A percentile compares a stretch with the other conserved stretches of the same genome.
Conservation (phyloP, 2,797 vertebrate genomes). For the Crocodylus rhombifer region DNA sequence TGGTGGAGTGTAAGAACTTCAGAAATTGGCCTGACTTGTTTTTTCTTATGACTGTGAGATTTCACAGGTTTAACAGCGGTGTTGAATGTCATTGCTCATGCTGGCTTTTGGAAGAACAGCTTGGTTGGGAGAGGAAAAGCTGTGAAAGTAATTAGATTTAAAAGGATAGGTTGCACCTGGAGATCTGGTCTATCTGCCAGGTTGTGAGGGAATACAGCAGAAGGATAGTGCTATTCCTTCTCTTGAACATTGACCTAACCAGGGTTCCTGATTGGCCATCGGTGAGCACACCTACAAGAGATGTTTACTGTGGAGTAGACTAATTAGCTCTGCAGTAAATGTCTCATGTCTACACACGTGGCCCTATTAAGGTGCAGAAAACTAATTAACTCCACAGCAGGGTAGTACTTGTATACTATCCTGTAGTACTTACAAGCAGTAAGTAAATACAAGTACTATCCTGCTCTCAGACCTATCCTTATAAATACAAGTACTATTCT, state of each 20-base stretch:
- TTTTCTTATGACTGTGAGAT: background rate
- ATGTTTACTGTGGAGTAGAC: no score
- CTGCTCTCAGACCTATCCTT: no score
- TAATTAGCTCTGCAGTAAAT: no score
- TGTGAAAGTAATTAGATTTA: slow-evolving; percentile 1
- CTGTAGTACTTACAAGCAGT: no score
- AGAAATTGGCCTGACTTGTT: background rate
- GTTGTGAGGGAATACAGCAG: background rate
- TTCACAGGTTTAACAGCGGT: background rate
- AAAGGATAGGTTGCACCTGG: background rate
- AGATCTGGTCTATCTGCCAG: background rate
- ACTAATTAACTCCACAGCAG: no score
- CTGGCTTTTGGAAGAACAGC: background rate
- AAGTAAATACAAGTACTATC: no score
- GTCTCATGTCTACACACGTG: no score
- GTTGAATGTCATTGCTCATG: background rate
- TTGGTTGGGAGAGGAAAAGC: background rate
- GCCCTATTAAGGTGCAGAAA: no score
- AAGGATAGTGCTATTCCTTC: background rate
- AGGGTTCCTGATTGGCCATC: background rate
- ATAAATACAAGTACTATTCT: no score
- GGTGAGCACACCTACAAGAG: no score
- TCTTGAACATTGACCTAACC: background rate
- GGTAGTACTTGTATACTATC: no score
- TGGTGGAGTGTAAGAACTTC: background rate